phyloP scores from a whole-genome alignment of 2,113 vertebrate genomes.

The Lophura nycthemera region DNA sequence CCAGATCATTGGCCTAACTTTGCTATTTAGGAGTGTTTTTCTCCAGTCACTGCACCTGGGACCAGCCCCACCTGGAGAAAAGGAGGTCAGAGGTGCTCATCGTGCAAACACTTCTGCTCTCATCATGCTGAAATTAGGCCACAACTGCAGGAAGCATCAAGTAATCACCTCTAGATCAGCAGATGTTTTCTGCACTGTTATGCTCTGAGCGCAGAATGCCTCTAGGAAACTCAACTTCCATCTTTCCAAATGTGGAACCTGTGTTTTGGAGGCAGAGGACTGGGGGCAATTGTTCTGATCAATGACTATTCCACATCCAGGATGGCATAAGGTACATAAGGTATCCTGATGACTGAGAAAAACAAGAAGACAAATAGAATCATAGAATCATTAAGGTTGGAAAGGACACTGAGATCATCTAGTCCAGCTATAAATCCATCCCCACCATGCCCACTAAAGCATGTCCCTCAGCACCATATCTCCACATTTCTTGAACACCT shows the following conservation, averaged over 20 bases:
- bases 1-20: neutral
- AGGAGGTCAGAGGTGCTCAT: neutral
- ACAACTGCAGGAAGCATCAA: neutral
- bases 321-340: neutral
- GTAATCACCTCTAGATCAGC: neutral
- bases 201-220: neutral
- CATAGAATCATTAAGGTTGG: too few species aligned
- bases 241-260: neutral
- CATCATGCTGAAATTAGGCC: neutral
- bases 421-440: too few species aligned
- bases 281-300: neutral
- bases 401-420: too few species aligned
- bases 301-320: neutral
- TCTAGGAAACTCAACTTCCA: neutral
- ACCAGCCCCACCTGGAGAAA: neutral
- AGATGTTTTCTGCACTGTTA: neutral
- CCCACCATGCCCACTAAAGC: too few species aligned
- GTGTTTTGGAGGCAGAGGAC: neutral
- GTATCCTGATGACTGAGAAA: neutral
- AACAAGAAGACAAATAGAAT: neutral
- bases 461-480: too few species aligned
- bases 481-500: too few species aligned
- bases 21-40: neutral
- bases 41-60: neutral
- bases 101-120: fast-evolving